These are phyloP conservation scores for Oryzias dopingdopingensis DNA, from an alignment of 2,797 vertebrate genomes.

Conservation along the genomic window DNA sequence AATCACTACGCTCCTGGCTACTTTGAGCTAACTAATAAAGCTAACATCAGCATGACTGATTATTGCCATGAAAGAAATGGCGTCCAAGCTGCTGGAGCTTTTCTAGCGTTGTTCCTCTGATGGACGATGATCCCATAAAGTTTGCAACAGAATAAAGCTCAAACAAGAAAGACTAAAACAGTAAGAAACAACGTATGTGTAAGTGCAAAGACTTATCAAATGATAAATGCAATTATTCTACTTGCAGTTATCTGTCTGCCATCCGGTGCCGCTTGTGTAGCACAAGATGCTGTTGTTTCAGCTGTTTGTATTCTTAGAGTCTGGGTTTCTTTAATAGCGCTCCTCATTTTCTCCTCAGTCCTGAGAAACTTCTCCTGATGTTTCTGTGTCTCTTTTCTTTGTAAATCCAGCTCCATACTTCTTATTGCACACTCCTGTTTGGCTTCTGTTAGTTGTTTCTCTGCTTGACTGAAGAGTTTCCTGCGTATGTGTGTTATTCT, in stretches of 20 bases:
- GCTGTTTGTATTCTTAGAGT: conserved; percentile 33
- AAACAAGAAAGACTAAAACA: not conserved
- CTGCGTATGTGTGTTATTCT: conserved; percentile 17
- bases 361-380: conserved; percentile 38
- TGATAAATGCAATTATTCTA: conserved; percentile 12
- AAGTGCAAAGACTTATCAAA: not conserved
- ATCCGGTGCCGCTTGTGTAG: conserved; percentile 36
- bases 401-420: conserved; percentile 26
- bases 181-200: not conserved
- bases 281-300: conserved; percentile 48
- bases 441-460: conserved; percentile 53
- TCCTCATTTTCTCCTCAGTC: conserved; percentile 37
- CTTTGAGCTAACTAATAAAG: conserved; percentile 54
- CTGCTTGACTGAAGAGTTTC: conserved; percentile 35
- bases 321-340: conserved; percentile 36
- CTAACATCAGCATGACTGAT: conserved; percentile 29
- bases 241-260: conserved; percentile 54
- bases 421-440: conserved; percentile 26
- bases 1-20: conserved; percentile 42
- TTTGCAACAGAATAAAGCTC: not conserved
- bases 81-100: conserved; percentile 1
- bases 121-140: too few relatives aligned
- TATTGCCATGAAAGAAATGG: conserved; percentile 25
- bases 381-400: conserved; percentile 33
- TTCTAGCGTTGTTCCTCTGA: too few relatives aligned